Base-by-base conservation (phyloP, 2,113 vertebrate genomes). In the Megalops atlanticus region DNA sequence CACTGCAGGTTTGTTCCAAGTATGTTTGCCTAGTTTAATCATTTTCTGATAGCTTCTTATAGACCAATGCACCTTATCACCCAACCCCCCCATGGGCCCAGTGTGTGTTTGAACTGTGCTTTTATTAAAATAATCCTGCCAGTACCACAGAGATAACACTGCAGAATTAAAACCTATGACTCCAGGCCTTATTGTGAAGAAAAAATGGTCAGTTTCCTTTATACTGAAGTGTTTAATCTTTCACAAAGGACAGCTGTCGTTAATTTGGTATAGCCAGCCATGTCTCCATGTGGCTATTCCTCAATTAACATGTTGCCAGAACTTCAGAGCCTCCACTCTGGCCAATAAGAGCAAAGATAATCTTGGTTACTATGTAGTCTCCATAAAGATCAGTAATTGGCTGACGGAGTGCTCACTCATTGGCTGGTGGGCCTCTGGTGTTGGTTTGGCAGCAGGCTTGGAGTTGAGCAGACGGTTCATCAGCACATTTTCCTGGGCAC, bases 21-120 rank as follows among this genome's bases (percentile, higher is more conserved):
- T 6, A 24, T 81, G 80, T 81, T 76, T 81, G 80, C 54, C 41
- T 41, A 76, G 80, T 76, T 76, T 81, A 81, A 81, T 81, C 75
- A 76, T 81, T 81, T 81, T 81, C 74, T 76, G 74, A 81, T 54
- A 41, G 31, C 58, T 31, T 4, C 40, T 76, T 76, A 69, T 43
- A 76, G 40, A 41, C 73, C 24, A 41, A 68, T 27, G 24, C 2
- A 12, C 52, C 58, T 81, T 81, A 81, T 81, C 80, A 81, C 33
- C 10, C n/a, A 24, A 27, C 73, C 33, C 52, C n/a, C 49, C 49
- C 15, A 49, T 47, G 40, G 49, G 27, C 21, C 16, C 21, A n/a
- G 18, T 27, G 40, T 75, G 18, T 49, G 80, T 81, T 76, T 81
- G 73, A 81, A 40, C 74, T 76, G 74, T 33, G 33, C 58, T 18